Evolutionary conservation across 2,797 vertebrate species (phyloP).

Genomic region (Anguilla obscura): DNA sequence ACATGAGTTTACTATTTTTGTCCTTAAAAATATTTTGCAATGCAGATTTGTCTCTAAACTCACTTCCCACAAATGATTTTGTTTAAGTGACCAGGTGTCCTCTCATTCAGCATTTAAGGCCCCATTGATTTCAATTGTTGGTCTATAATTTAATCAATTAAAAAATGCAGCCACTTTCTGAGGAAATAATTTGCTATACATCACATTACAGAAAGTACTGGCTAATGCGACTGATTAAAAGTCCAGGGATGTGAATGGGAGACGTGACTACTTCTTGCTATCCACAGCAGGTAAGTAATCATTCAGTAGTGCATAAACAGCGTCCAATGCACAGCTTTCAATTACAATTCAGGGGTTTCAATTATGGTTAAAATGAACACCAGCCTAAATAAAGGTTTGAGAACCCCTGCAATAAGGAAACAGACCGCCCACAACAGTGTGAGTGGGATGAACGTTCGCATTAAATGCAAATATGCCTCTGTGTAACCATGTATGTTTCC

Average conservation of each 20-base stretch:
- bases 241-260: neutral
- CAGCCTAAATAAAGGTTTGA: neutral
- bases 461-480: neutral
- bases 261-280: neutral
- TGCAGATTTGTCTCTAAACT: neutral
- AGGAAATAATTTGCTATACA: neutral
- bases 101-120: neutral
- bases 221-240: neutral
- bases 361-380: neutral
- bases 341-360: neutral
- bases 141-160: neutral
- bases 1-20: neutral
- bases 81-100: neutral
- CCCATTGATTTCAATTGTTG: neutral
- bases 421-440: too few species aligned
- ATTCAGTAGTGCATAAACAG: neutral
- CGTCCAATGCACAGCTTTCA: neutral
- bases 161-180: neutral
- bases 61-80: neutral
- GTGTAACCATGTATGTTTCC: neutral
- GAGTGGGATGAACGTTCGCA: neutral
- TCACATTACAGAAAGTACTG: neutral
- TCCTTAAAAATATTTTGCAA: neutral
- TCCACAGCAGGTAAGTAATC: neutral
- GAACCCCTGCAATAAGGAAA: neutral